A percentile compares a stretch with the other conserved stretches of the same genome.
Evolutionary conservation across 1,140 invertebrate genomes (phyloP).

Genomic region (Drosophila insularis): DNA sequence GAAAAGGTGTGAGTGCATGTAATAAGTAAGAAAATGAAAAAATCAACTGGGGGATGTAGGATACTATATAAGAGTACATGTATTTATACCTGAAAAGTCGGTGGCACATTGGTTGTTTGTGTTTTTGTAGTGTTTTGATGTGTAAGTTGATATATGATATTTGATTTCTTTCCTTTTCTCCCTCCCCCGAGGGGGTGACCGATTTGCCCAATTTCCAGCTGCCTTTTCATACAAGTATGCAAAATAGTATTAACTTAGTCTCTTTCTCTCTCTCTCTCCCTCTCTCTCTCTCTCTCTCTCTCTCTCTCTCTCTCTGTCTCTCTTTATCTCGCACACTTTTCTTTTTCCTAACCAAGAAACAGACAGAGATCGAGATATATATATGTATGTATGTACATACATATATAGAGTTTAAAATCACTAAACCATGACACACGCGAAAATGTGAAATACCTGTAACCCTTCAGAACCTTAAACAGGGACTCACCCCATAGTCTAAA

Average conservation of each 20-base stretch:
- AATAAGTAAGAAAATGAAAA: conserved; percentile 31
- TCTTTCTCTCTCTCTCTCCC: not conserved
- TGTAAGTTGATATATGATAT: conserved; percentile 81
- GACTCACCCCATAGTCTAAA: conserved; percentile 9
- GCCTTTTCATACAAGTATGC: conserved; percentile 37
- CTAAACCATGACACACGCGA: conserved; percentile 51
- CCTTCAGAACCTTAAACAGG: conserved; percentile 3
- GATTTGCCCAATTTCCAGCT: conserved; percentile 51
- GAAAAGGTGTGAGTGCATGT: conserved; percentile 72
- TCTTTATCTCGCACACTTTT: too few species aligned
- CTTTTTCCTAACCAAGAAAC: not conserved
- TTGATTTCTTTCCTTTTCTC: conserved; percentile 49
- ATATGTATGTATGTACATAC: not conserved
- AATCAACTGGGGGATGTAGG: conserved; percentile 1
- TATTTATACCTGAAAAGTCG: conserved; percentile 1
- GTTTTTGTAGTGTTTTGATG: conserved; percentile 63
- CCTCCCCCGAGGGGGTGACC: not conserved
- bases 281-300: not conserved
- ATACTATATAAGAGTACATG: not conserved
- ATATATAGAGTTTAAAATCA: not conserved
- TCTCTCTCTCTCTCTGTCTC: too few species aligned
- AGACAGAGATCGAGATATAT: not conserved
- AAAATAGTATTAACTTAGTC: conserved; percentile 41
- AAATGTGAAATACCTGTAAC: conserved; percentile 20
- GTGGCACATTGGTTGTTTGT: conserved; percentile 64